Percentiles rank a stretch among this genome's conserved stretches.
These are phyloP conservation scores for Cydia splendana DNA, from an alignment of 1,140 invertebrate species.

Conservation along the genomic window DNA sequence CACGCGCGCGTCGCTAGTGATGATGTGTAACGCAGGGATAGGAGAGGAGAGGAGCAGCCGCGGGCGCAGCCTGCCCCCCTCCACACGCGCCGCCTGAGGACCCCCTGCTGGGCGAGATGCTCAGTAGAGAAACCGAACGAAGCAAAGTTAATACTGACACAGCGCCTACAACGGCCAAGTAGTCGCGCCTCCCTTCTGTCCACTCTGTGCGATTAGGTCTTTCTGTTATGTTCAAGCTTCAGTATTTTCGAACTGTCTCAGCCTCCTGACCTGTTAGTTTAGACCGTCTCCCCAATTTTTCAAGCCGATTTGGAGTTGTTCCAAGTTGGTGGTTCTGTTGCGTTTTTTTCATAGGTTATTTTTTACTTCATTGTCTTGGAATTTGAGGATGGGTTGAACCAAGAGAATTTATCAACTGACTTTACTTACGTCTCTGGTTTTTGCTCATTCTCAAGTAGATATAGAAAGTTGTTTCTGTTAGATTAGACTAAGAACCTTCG, in stretches of 20 bases:
- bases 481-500: conserved; percentile 49
- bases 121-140: conserved; percentile 77
- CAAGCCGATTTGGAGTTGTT: conserved; percentile 43
- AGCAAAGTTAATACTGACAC: conserved; percentile 79
- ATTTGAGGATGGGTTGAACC: conserved; percentile 48
- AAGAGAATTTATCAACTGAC: conserved; percentile 15
- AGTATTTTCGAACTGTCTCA: conserved; percentile 53
- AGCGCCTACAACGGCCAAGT: conserved; percentile 75
- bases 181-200: conserved; percentile 77
- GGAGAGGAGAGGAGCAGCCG: conserved; percentile 66
- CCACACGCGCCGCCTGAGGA: conserved; percentile 85
- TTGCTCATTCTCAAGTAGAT: conserved; percentile 53
- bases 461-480: conserved; percentile 49
- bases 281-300: conserved; percentile 45
- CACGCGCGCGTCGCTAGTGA: conserved; percentile 66
- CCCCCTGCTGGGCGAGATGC: conserved; percentile 88
- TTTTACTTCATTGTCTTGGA: conserved; percentile 35
- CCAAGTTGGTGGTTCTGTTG: conserved; percentile 43
- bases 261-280: conserved; percentile 68
- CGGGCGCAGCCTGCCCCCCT: conserved; percentile 66
- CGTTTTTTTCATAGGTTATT: conserved; percentile 34
- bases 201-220: conserved; percentile 77
- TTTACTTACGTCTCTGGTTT: conserved; percentile 5
- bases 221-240: conserved; percentile 76
- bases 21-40: conserved; percentile 76